A percentile compares a stretch with the other conserved stretches of the same genome.
Evolutionary conservation across 2,797 vertebrate species (phyloP).

Genomic region (Podarcis lilfordi): DNA sequence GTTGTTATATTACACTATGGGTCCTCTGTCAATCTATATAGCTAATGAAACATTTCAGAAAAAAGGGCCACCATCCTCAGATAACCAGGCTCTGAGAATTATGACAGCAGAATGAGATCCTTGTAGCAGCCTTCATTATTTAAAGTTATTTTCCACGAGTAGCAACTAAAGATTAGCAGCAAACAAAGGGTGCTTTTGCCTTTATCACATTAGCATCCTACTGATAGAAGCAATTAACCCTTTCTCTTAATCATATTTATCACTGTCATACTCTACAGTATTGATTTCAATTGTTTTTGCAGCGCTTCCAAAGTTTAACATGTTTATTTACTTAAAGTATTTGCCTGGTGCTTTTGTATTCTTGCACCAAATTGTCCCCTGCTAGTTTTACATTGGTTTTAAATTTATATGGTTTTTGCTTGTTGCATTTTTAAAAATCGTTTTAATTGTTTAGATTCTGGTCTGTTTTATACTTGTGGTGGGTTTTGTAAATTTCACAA

Average conservation of each 20-base stretch:
- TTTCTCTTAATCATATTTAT: neutral
- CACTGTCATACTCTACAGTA: neutral
- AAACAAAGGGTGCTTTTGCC: neutral
- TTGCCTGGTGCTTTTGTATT: neutral
- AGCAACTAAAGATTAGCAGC: neutral
- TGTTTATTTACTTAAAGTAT: neutral
- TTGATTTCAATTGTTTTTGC: neutral
- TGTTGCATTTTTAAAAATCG: neutral
- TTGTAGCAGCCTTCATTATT: neutral
- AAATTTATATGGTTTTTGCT: neutral
- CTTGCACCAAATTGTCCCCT: neutral
- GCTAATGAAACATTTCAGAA: neutral
- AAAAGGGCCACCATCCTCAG: conserved; percentile 4
- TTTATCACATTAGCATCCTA: neutral
- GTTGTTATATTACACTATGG: neutral
- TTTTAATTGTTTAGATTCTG: too few species aligned
- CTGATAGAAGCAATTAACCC: neutral
- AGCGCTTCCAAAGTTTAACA: neutral
- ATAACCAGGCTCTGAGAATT: conserved; percentile 14
- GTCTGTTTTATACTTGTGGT: too few species aligned
- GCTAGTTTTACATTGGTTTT: neutral
- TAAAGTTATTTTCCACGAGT: neutral
- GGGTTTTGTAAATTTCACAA: too few species aligned
- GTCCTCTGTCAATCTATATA: conserved; percentile 17
- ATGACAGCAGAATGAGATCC: conserved; percentile 10